Evolutionary conservation across 2,888 invertebrate genomes (phyloP).

Genomic region (Lysandra coridon): DNA sequence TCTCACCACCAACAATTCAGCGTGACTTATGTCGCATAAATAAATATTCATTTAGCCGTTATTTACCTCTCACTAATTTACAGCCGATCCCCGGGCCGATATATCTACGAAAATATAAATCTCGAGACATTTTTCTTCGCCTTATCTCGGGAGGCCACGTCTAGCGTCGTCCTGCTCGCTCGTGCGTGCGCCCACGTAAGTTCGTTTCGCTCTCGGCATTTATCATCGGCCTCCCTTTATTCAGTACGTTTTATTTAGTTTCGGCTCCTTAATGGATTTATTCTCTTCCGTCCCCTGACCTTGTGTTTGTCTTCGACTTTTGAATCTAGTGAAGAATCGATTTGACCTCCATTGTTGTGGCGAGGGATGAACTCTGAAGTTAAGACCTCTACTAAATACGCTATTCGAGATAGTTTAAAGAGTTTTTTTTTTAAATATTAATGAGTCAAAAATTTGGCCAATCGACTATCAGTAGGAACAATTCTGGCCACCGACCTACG

Average conservation of each 20-base stretch:
- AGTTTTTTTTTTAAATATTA: too few species aligned
- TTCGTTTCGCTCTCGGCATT: slow-evolving; percentile 53
- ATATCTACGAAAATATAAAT: slow-evolving; percentile 72
- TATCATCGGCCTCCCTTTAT: slow-evolving; percentile 64
- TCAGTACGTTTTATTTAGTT: slow-evolving; percentile 75
- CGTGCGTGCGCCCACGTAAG: slow-evolving; percentile 39
- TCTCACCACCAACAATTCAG: neutral
- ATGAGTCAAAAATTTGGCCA: too few species aligned
- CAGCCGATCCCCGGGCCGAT: slow-evolving; percentile 74
- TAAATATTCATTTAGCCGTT: slow-evolving; percentile 74
- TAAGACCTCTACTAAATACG: neutral
- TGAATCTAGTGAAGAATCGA: slow-evolving; percentile 38
- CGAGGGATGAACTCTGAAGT: neutral
- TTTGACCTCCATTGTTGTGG: slow-evolving; percentile 38
- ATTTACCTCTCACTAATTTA: slow-evolving; percentile 75
- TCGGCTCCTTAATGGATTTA: slow-evolving; percentile 73
- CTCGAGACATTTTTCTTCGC: slow-evolving; percentile 76
- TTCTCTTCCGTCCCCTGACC: slow-evolving; percentile 66
- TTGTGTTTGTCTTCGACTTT: slow-evolving; percentile 56
- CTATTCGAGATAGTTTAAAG: too few species aligned
- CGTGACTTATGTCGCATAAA: slow-evolving; percentile 50
- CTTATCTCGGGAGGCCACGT: slow-evolving; percentile 74
- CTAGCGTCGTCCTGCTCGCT: slow-evolving; percentile 49
- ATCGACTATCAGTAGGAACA: too few species aligned
- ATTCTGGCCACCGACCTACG: too few species aligned